These are phyloP conservation scores for Solenopsis invicta DNA, from an alignment of 1,140 invertebrate species.

Conservation along the genomic window DNA sequence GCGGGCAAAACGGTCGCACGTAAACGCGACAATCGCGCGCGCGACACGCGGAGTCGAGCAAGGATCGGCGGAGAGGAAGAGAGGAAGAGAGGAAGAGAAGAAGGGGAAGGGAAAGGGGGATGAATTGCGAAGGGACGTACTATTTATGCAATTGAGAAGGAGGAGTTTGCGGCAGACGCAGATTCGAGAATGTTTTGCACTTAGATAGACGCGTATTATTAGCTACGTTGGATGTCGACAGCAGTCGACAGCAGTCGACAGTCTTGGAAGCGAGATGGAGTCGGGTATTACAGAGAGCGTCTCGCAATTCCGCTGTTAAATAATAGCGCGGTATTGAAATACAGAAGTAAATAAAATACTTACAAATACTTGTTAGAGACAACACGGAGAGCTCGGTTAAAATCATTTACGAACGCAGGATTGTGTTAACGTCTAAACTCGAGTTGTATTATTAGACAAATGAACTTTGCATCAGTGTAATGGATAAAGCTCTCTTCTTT, in stretches of 20 bases:
- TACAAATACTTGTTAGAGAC: no score
- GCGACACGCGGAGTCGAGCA: neutral
- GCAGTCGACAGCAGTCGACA: neutral
- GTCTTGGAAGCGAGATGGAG: constrained; percentile 1
- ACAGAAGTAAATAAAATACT: neutral
- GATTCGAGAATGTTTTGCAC: neutral
- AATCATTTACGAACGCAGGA: neutral
- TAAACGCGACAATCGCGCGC: constrained; percentile 42
- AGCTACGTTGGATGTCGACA: neutral
- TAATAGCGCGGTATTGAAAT: constrained; percentile 3
- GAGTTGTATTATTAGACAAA: neutral
- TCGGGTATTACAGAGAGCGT: neutral
- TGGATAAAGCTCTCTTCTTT: constrained; percentile 1
- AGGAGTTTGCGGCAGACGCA: neutral
- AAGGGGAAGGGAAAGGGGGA: neutral
- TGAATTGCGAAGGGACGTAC: neutral
- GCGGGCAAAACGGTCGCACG: neutral
- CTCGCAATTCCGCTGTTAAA: constrained; percentile 25
- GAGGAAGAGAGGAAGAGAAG: neutral
- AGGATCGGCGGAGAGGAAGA: no score
- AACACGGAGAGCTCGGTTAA: neutral
- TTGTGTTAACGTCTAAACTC: neutral
- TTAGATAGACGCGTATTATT: neutral
- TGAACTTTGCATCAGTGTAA: neutral
- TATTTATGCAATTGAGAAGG: constrained; percentile 7